Conservation (phyloP, 2,797 vertebrate genomes). For the Epinephelus coioides region DNA sequence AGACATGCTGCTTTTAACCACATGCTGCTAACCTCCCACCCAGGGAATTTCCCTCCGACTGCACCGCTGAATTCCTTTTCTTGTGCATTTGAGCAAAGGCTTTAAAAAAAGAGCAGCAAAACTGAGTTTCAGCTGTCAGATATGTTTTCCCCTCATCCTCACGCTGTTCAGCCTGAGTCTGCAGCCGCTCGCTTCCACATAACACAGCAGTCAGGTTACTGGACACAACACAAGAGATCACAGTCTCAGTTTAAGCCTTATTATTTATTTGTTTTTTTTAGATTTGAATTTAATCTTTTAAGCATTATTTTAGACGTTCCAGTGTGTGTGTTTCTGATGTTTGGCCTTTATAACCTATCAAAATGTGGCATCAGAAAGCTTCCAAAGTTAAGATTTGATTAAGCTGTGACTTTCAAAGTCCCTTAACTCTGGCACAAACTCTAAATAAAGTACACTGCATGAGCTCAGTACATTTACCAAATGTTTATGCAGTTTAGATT, state of each 20-base stretch:
- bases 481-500: background rate
- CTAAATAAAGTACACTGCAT: background rate
- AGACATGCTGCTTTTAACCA: constrained; percentile 68
- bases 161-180: background rate
- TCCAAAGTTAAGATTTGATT: background rate
- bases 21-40: constrained; percentile 61
- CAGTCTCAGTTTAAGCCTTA: background rate
- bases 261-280: background rate
- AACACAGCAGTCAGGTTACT: background rate
- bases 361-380: constrained; percentile 1
- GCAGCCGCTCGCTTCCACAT: background rate
- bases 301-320: background rate
- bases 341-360: too few species aligned
- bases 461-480: background rate
- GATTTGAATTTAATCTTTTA: background rate
- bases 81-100: constrained; percentile 40
- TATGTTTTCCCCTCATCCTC: constrained; percentile 12
- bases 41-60: constrained; percentile 51
- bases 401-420: background rate
- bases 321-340: background rate
- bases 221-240: background rate
- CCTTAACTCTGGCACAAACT: too few species aligned
- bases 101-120: constrained; percentile 23
- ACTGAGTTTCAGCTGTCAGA: constrained; percentile 5
- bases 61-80: constrained; percentile 13